These are phyloP conservation scores for Synanthedon tipuliformis DNA, from an alignment of 2,888 invertebrate species.

Conservation along the genomic window DNA sequence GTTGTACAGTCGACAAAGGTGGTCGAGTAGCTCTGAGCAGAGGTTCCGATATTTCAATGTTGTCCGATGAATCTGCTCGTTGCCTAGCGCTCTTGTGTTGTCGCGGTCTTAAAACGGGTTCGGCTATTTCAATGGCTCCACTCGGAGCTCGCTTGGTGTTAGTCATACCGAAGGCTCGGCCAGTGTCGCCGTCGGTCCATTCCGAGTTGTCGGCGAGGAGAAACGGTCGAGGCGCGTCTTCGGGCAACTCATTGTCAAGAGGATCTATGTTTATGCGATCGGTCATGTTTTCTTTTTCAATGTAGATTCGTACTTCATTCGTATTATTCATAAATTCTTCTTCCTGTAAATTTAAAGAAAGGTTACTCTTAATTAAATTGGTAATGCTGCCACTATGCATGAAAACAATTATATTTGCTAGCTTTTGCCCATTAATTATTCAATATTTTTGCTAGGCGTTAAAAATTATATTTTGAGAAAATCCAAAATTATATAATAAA, in stretches of 20 bases:
- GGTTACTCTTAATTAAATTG: too few species aligned
- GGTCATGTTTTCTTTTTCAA: conserved; percentile 28
- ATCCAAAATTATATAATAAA: background rate
- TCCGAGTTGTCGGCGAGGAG: conserved; percentile 59
- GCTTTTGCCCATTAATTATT: too few species aligned
- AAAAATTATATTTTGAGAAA: background rate
- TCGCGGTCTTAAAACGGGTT: conserved; percentile 77
- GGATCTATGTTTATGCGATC: conserved; percentile 34
- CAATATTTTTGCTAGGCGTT: too few species aligned
- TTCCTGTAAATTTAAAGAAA: conserved; percentile 19
- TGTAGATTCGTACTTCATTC: conserved; percentile 20
- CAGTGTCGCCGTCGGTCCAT: conserved; percentile 67
- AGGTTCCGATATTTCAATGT: conserved; percentile 75
- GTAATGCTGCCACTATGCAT: too few species aligned
- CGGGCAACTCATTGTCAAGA: conserved; percentile 54
- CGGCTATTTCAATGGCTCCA: conserved; percentile 74
- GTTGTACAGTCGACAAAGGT: conserved; percentile 33
- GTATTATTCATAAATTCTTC: conserved; percentile 27
- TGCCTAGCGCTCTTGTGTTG: conserved; percentile 68
- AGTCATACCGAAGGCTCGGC: conserved; percentile 74
- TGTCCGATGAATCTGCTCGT: conserved; percentile 56
- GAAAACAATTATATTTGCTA: too few species aligned
- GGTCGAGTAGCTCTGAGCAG: conserved; percentile 65
- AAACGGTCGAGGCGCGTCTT: conserved; percentile 47
- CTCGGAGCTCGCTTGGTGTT: conserved; percentile 53